Evolutionary conservation across 2,888 invertebrate genomes (phyloP).

Genomic region (Physocephala rufipes): DNA sequence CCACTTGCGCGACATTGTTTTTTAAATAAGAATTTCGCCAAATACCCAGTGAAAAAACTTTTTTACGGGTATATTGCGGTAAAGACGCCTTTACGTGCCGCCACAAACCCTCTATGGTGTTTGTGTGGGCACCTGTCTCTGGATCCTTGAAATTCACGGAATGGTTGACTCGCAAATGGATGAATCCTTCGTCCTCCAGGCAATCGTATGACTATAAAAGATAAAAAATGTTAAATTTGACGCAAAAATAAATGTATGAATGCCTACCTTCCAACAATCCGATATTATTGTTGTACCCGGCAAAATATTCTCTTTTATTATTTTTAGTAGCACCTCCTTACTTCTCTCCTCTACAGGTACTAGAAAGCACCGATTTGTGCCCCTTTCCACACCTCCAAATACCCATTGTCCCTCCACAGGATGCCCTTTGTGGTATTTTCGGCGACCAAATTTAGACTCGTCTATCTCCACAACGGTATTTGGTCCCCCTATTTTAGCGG

Average conservation of each 20-base stretch:
- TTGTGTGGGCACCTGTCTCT: background rate
- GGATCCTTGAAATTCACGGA: background rate
- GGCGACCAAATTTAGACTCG: conserved; percentile 20
- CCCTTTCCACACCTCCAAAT: conserved; percentile 29
- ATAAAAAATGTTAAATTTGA: background rate
- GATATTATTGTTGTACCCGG: background rate
- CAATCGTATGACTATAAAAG: background rate
- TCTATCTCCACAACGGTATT: conserved; percentile 18
- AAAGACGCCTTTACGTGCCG: background rate
- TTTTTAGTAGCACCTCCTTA: too few species aligned
- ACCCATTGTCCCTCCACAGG: conserved; percentile 32
- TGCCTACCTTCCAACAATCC: background rate
- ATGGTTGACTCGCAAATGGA: background rate
- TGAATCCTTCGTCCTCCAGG: background rate
- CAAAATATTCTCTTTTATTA: too few species aligned
- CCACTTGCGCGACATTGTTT: too few species aligned
- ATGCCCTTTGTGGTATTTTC: conserved; percentile 27
- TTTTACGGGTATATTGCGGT: background rate
- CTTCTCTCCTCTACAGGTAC: conserved; percentile 5
- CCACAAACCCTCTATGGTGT: background rate
- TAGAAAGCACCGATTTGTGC: conserved; percentile 22
- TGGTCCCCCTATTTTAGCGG: conserved; percentile 2
- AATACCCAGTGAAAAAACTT: background rate
- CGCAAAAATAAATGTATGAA: background rate
- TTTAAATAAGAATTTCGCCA: too few species aligned